Base-by-base conservation (phyloP, 2,888 invertebrate genomes). In the Xanthia togata region DNA sequence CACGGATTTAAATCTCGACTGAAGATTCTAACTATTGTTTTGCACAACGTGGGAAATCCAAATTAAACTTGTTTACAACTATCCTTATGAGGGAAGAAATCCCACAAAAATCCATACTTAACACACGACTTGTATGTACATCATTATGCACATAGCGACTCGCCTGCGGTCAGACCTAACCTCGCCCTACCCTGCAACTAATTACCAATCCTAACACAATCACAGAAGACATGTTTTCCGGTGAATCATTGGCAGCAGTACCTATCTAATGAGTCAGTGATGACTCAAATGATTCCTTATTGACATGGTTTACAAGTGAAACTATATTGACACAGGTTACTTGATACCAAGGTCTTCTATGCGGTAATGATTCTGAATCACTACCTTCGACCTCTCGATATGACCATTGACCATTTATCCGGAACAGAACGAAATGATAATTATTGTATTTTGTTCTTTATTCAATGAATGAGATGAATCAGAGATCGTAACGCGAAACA, bases 271-370 rank as follows among this genome's bases (percentile, higher is more conserved):
- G 92, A 92, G 78, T 93, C 92, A 93, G 70, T 76, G 88, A 88
- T 93, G 92, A 93, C 86, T 93, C 90, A 93, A 90, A 84, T 86
- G 83, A 87, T 87, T 82, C 88, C 84, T 85, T 82, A 84, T 76
- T 83, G 88, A 85, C 86, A 72, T 23, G 76, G 84, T 78, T 79
- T 78, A 77, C 76, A 86, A 84, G 89, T 89, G 89, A 90, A 90
- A 88, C 84, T 72, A 75, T 77, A 81, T 76, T 70, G 65, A 70
- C 65, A 73, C 76, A 79, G 82, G 79, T 65, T 65, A 23, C n/a
- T 17, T 70, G 60, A 77, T 65, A 77, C 70, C 81, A 86, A 85
- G 79, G 83, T 81, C 70, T 79, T 85, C 78, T 87, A 86, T 88
- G 90, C 88, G 90, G 83, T 86, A 87, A 89, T 87, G 79, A 68